These are phyloP conservation scores for Axis porcinus DNA, from an alignment of 2,113 vertebrate genomes.

Conservation along the genomic window DNA sequence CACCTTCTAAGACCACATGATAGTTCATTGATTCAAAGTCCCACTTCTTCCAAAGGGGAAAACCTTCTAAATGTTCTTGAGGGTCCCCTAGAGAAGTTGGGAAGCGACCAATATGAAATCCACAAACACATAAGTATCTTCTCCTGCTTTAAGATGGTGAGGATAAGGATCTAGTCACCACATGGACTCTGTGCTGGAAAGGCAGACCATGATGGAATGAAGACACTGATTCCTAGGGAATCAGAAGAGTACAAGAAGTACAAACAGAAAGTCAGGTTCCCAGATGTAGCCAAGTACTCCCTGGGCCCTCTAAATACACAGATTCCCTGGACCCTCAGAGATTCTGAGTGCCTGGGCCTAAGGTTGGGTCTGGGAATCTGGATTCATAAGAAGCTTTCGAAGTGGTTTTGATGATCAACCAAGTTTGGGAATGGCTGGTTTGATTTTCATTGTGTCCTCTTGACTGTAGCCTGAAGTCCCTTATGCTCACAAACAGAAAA, in stretches of 20 bases:
- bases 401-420: background rate
- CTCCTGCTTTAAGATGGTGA: background rate
- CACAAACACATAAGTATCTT: background rate
- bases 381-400: slow-evolving; percentile 6
- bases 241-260: background rate
- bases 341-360: background rate
- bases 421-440: background rate
- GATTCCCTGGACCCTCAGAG: background rate
- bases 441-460: background rate
- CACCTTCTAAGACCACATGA: background rate
- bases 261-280: background rate
- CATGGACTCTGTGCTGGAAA: background rate
- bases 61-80: background rate
- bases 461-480: background rate
- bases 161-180: background rate
- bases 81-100: background rate
- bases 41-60: background rate
- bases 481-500: background rate
- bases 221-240: background rate
- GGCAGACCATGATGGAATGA: background rate
- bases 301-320: background rate
- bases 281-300: background rate
- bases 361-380: background rate
- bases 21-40: background rate
- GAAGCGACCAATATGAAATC: background rate